Base-by-base conservation (phyloP, 2,888 invertebrate species). In the Euplexia lucipara region DNA sequence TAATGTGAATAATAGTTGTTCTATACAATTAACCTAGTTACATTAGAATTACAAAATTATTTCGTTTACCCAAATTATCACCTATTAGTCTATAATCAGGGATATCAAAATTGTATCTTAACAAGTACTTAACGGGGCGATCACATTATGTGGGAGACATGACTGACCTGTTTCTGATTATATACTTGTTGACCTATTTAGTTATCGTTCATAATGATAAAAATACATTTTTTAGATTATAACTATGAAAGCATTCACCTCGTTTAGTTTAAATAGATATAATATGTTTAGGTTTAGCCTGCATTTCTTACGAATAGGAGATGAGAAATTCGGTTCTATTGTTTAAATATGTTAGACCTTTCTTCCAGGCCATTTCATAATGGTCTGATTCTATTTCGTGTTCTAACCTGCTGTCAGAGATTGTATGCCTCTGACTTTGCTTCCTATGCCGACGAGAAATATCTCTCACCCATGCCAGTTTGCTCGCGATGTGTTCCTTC, bases 141-240 rank as follows among this genome's bases (percentile, higher is more conserved):
- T 37, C 12, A n/a, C 18, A 53, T 49, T 51, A 41, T 37, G 16
- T 26, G 18, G 35, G 30, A 22, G 44, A 51, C 32, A 44, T 62
- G 18, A 42, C 70, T 62, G 62, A 56, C 75, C 62, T 62, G 57
- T 75, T 73, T 73, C 16, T 44, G 39, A 62, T 51, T 51, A 47
- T 8, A 47, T 9, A 37, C 9, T 18, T 26, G 22, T 35, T 62
- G 70, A 48, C 56, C 69, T 56, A 44, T 53, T 69, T 62, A 52
- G 14, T 39, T 48, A 53, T 54, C 70, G 49, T 16, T 7, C 14
- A 10, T 18, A 35, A 14, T 57, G 48, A 64, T 51, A 41, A 39
- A n/a, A 20, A 37, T 37, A 39, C 4, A 0, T 5, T 20, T 41
- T 44, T 34, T 37, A 14, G 14, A 52, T 37, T 22, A 22, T 20